Base-by-base conservation (phyloP, 2,113 vertebrate species). In the Colistium nudipinnis region DNA sequence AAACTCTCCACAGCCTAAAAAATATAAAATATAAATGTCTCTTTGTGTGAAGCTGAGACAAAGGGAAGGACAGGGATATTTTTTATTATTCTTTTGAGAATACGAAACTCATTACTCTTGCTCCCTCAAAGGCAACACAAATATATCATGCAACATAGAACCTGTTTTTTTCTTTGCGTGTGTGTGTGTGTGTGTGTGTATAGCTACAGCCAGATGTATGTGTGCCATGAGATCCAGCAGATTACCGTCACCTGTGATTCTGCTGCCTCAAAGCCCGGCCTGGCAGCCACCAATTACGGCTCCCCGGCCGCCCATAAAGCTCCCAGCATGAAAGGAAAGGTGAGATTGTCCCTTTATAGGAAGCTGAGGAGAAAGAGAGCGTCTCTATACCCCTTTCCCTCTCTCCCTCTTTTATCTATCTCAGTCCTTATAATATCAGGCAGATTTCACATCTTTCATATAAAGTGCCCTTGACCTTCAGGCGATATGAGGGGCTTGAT, bases 391-490 rank as follows among this genome's bases (percentile, higher is more conserved):
- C 30, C 17, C 2, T 17, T 17, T 36, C 11, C 16, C 43, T 1
- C 48, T 27, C 51, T 47, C 56, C 19, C 39, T 8, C 39, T 54
- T 49, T 75, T 63, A 75, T 79, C 66, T 52, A 31, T 41, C 67
- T 52, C 63, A 19, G 49, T 39, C 62, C 70, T 74, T 65, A 62
- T 52, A 68, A 80, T 68, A 82, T 74, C 8, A 57, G 75, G 72
- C 78, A 74, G 81, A 79, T 84, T 80, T 74, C 69, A 79, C 55
- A 70, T 76, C 65, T 77, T 81, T 76, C 62, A 78, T 66, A 82
- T 82, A 62, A 80, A 74, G 59, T 80, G 73, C 66, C 85, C 73
- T 77, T 84, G 82, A 87, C 82, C 85, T 87, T 80, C 54, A 65
- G 63, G 72, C 65, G 2, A 59, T 69, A 61, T 36, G 70, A 78